These are phyloP conservation scores for Megaceryle maxima DNA, from an alignment of 2,113 vertebrate species.

Conservation along the genomic window DNA sequence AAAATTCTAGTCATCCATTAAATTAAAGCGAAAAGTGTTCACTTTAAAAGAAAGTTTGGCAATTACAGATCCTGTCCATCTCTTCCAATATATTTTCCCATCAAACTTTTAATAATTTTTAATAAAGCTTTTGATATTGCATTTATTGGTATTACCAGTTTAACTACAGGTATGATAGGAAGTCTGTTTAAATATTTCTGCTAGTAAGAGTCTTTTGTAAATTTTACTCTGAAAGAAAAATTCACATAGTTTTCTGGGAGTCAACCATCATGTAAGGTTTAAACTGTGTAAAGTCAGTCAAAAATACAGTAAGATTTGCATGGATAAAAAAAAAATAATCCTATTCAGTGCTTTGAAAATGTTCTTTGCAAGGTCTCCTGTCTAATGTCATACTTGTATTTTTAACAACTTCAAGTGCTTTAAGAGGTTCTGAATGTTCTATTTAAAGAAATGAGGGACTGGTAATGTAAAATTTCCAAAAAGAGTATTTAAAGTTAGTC, in stretches of 20 bases:
- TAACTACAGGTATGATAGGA: neutral
- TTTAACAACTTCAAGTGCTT: neutral
- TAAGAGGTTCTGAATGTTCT: neutral
- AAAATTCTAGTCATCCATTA: constrained; percentile 67
- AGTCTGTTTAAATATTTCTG: neutral
- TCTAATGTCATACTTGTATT: neutral
- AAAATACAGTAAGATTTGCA: neutral
- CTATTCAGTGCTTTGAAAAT: neutral
- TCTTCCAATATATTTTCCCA: neutral
- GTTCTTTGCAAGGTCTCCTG: neutral
- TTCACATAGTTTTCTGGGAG: neutral
- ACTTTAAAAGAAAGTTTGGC: neutral
- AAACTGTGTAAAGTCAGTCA: neutral
- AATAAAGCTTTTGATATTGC: neutral
- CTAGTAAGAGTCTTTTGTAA: neutral
- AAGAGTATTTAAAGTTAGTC: neutral
- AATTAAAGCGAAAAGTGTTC: constrained; percentile 65
- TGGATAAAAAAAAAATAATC: neutral
- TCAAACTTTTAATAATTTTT: neutral
- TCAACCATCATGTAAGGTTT: neutral
- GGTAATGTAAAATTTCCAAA: neutral
- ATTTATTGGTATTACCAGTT: neutral
- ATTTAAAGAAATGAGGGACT: neutral
- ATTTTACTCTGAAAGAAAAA: neutral
- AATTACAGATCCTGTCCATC: neutral